Percentiles rank a stretch among this genome's conserved stretches.
Evolutionary conservation across 2,113 vertebrate genomes (phyloP).

Genomic region (Orthonyx spaldingii): DNA sequence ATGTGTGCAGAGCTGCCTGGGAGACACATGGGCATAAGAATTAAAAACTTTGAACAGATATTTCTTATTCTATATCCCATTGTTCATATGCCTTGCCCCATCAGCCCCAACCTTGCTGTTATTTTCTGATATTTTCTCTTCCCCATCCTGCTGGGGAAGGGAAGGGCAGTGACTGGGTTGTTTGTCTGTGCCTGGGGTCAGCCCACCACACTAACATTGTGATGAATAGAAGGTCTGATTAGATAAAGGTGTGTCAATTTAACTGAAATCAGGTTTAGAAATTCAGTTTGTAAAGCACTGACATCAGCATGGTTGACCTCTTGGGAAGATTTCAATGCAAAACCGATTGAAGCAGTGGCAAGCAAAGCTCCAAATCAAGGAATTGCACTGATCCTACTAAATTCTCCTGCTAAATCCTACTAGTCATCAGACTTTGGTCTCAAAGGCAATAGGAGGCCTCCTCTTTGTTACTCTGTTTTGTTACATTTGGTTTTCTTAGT

Average conservation of each 20-base stretch:
- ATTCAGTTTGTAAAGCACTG: not conserved
- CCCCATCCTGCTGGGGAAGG: not conserved
- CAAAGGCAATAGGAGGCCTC: not conserved
- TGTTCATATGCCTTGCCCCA: not conserved
- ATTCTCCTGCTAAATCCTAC: too few relatives aligned
- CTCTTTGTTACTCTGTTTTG: not conserved
- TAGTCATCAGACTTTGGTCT: not conserved
- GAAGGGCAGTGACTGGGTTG: not conserved
- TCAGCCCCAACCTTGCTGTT: not conserved
- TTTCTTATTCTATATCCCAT: not conserved
- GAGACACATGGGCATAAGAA: not conserved
- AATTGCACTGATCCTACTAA: not conserved
- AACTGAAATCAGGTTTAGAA: not conserved
- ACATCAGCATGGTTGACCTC: not conserved
- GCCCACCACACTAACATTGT: not conserved
- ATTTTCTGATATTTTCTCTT: not conserved
- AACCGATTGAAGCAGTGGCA: not conserved
- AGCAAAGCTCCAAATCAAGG: not conserved
- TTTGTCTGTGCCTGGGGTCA: not conserved
- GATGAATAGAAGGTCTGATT: not conserved
- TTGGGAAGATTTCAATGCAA: not conserved
- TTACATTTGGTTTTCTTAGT: not conserved
- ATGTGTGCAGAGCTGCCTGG: not conserved
- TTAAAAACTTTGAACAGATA: not conserved
- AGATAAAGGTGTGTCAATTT: not conserved